Conservation (phyloP, 23 tunicate species). For the Phallusia fumigata region DNA sequence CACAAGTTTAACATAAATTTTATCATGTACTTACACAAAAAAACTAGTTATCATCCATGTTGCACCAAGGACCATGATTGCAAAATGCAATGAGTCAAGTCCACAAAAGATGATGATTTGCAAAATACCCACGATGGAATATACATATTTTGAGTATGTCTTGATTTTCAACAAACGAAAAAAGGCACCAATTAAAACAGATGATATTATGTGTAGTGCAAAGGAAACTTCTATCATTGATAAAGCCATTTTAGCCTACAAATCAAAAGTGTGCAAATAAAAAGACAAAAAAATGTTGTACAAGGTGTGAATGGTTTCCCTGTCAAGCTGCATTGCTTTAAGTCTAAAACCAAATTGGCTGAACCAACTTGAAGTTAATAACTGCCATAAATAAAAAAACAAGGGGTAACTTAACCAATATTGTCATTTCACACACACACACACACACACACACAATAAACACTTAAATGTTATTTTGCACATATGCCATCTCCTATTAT, state of each 20-base stretch:
- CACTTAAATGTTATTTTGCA: no score
- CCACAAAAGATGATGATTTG: constrained; percentile 35
- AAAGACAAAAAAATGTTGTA: not conserved
- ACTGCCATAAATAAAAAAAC: no score
- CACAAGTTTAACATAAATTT: no score
- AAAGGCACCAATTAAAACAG: not conserved
- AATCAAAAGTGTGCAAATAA: no score
- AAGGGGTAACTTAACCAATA: no score
- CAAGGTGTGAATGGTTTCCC: no score
- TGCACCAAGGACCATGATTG: constrained; percentile 12
- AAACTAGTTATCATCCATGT: constrained; percentile 13
- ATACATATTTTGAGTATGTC: constrained; percentile 4
- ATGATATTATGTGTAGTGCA: not conserved
- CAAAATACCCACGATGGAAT: constrained; percentile 23
- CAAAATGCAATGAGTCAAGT: constrained; percentile 23
- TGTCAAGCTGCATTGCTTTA: no score
- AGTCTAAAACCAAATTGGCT: no score
- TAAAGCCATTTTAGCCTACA: not conserved
- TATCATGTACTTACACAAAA: not conserved
- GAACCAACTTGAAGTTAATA: no score
- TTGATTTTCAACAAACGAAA: not conserved
- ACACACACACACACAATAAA: no score
- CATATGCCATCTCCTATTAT: no score
- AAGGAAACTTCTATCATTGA: not conserved
- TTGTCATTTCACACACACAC: no score